Conservation (phyloP, 2,888 invertebrate genomes). For the Xestia ashworthii region DNA sequence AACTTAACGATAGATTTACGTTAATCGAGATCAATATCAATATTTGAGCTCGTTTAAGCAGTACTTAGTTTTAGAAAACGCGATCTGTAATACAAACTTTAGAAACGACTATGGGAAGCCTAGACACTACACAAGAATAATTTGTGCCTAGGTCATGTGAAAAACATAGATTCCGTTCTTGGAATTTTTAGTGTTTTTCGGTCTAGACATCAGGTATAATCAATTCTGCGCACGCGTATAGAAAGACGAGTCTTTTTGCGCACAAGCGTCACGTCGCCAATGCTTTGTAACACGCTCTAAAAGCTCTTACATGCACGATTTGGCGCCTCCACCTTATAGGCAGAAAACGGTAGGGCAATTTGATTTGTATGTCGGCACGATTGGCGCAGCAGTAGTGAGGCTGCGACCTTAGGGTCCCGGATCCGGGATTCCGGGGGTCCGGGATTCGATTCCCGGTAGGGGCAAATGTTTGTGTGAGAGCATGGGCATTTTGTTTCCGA, state of each 20-base stretch:
- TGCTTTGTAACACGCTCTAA: conserved; percentile 46
- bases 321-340: conserved; percentile 10
- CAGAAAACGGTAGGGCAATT: conserved; percentile 22
- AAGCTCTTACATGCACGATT: conserved; percentile 21
- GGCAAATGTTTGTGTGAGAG: no score
- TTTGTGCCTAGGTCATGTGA: background rate
- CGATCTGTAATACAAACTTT: background rate
- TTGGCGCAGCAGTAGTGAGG: no score
- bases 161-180: background rate
- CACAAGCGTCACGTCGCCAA: conserved; percentile 26
- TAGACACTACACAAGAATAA: background rate
- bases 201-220: conserved; percentile 21
- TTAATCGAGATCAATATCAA: background rate
- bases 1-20: background rate
- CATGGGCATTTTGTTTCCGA: no score
- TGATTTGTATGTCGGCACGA: background rate
- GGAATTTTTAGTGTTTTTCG: background rate
- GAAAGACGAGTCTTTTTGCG: conserved; percentile 11
- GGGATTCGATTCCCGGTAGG: no score
- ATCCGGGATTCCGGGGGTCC: no score
- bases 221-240: conserved; percentile 9
- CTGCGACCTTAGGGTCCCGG: no score
- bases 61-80: background rate
- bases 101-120: no score
- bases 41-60: background rate